Base-by-base conservation (phyloP, 2,113 vertebrate genomes). In the Telmatochromis sp. region DNA sequence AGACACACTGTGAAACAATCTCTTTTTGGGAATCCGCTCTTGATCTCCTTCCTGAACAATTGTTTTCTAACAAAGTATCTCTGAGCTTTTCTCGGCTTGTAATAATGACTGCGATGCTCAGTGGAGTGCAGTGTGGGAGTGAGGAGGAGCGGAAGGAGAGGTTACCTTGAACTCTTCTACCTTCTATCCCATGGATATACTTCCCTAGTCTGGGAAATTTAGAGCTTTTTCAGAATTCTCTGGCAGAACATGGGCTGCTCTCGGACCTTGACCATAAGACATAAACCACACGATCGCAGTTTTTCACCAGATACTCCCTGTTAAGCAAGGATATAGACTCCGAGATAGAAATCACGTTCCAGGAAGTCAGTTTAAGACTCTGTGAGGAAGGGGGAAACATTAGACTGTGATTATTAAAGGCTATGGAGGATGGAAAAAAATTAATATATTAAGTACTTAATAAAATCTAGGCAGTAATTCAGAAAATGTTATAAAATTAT, bases 81-180 rank as follows among this genome's bases (percentile, higher is more conserved):
- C 6, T 65, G 75, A 28, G 75, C 58, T 9, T 54, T 81, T 51
- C 31, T 55, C n/a, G 0, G 58, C 47, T 54, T 42, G 58, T 60
- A 23, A 58, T 35, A 47, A 31, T 19, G 81, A 82, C 57, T 3
- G 58, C 78, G 54, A 70, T 81, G 51, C 28, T 7, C 49, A 9
- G 37, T 31, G 60, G 3, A 9, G 73, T 55, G 73, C 53, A 2
- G 70, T 21, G 93, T 90, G 89, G 91, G 91, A 94, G 91, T 89
- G 83, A 81, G 60, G 91, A 91, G 85, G 86, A 89, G 87, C 17
- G 12, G 86, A 58, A 86, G 86, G 45, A 88, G 65, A 92, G 89
- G 90, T 92, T 92, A 91, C 90, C 93, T 92, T 92, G 92, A 94
- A 93, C 91, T 92, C 86, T 89, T 49, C 70, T 86, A 83, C 88